Base-by-base conservation (phyloP, 2,888 invertebrate genomes). In the Heliconius cydno region DNA sequence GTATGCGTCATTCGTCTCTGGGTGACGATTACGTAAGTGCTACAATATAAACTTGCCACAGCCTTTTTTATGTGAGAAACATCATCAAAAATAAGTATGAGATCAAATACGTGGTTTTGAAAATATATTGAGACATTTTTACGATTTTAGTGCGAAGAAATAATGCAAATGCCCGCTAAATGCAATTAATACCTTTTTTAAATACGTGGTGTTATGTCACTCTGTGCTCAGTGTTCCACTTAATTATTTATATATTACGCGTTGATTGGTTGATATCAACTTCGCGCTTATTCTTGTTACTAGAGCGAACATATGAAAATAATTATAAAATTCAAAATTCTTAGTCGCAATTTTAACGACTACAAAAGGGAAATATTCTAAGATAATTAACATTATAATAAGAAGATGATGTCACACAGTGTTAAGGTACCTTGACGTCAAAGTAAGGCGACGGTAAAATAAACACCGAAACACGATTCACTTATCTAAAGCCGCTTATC, bases 11-110 rank as follows among this genome's bases (percentile, higher is more conserved):
- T 86, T 87, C 86, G 88, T 87, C 86, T 84, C 68, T 86, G 86
- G 84, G 87, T 85, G 86, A 83, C 80, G 81, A 84, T 91, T 91
- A 89, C 88, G 89, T 88, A 90, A 91, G 86, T 86, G 86, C 85
- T 83, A 85, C 85, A 86, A 86, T 65, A 75, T 41, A 28, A 28
- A 75, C 19, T 65, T 15, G 38, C 38, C 13, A 60, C 86, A 85
- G 84, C 85, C 74, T 25, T 57, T 28, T 38, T 41, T 57, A 67
- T 57, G 7, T 30, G 46, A 52, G 28, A 41, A n/a, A 28, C 7
- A 28, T 46, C 6, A 19, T 60, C n/a, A 60, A 30, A 30, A 30
- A 30, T 30, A 60, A n/a, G 22, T n/a, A 60, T n/a, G n/a, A 57
- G 22, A 57, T 22, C 22, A 57, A 57, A 57, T 52, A n/a, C 9